Percentiles rank a stretch among this genome's conserved stretches.
Conservation (phyloP, 2,797 vertebrate species). For the Pyrocephalus nanus region DNA sequence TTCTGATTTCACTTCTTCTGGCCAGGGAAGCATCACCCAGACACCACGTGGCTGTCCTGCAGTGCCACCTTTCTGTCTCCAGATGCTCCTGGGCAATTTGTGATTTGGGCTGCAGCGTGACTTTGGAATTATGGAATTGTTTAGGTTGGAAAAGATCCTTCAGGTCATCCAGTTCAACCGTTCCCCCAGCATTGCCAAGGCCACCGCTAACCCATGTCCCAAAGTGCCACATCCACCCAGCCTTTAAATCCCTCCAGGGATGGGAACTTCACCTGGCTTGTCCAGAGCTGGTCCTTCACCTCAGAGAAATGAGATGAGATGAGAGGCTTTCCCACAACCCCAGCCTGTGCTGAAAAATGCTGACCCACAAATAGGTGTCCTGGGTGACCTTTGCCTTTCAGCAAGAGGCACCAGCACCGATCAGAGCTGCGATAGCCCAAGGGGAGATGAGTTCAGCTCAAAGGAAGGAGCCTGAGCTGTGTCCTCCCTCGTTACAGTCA, state of each 20-base stretch:
- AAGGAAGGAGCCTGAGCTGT: neutral
- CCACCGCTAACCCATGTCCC: neutral
- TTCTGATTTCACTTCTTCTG: neutral
- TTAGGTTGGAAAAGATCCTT: neutral
- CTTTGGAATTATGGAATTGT: neutral
- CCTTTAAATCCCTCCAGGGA: neutral
- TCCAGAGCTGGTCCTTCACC: neutral
- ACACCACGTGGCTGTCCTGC: neutral
- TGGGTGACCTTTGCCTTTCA: neutral
- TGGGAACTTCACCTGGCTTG: neutral
- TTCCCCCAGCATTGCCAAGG: neutral
- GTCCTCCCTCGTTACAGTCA: neutral
- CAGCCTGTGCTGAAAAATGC: neutral
- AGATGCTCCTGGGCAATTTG: neutral
- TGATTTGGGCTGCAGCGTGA: neutral
- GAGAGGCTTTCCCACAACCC: neutral
- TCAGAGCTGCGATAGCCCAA: neutral
- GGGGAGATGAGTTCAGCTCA: neutral
- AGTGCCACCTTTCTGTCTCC: neutral
- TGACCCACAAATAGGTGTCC: neutral
- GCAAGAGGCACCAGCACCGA: accelerated
- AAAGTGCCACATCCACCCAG: accelerated
- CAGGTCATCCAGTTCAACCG: neutral
- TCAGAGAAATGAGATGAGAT: neutral
- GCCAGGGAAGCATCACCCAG: neutral